These are phyloP conservation scores for Acrocephalus kingi DNA, from an alignment of 2,113 vertebrate genomes.

Conservation along the genomic window DNA sequence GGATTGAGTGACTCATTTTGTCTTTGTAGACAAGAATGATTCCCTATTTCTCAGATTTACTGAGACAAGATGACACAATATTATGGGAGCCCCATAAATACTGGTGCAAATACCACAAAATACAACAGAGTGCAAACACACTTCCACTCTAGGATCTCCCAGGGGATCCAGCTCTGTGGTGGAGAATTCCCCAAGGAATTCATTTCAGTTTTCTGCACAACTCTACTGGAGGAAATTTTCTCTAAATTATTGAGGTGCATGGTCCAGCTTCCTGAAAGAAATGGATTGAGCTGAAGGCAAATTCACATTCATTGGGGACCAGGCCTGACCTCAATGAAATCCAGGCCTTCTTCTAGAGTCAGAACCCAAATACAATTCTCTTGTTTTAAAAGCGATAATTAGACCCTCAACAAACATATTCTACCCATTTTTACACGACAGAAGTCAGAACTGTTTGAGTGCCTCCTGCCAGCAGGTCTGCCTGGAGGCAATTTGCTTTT, in stretches of 20 bases:
- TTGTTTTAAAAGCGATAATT: neutral
- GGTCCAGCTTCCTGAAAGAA: neutral
- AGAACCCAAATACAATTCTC: neutral
- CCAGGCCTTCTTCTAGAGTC: neutral
- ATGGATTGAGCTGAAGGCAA: neutral
- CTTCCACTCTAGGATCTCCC: neutral
- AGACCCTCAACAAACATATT: neutral
- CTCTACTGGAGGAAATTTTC: neutral
- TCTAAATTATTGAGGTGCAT: neutral
- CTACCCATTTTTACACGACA: neutral
- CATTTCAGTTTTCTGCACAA: neutral
- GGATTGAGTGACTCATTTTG: neutral
- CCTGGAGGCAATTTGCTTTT: neutral
- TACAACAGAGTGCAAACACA: neutral
- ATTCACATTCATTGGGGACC: accelerated
- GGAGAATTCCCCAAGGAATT: neutral
- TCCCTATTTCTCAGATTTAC: neutral
- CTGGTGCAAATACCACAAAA: neutral
- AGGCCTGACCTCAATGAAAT: neutral
- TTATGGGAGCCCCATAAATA: neutral
- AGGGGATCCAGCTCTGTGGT: neutral
- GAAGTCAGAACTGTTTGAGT: neutral
- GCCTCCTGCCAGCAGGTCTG: neutral
- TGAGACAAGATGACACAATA: neutral
- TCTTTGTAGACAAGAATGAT: neutral